Evolutionary conservation across 2,797 vertebrate species (phyloP).

Genomic region (Manis pentadactyla): DNA sequence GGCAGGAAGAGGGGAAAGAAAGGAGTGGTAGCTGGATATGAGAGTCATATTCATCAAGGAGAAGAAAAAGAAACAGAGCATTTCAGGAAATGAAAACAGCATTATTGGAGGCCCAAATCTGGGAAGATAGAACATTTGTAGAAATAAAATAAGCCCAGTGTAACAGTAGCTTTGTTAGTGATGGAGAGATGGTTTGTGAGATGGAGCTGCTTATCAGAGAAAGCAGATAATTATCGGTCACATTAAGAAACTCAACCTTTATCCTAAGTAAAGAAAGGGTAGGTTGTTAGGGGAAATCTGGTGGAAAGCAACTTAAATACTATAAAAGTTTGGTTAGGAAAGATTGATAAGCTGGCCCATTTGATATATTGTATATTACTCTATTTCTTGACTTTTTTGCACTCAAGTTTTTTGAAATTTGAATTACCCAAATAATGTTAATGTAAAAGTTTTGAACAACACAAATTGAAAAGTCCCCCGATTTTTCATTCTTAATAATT

Average conservation of each 20-base stretch:
- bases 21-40: not conserved
- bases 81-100: not conserved
- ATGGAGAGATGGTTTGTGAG: not conserved
- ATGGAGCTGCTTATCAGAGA: not conserved
- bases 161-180: not conserved
- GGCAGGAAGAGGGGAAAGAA: not conserved
- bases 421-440: not conserved
- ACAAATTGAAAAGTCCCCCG: not conserved
- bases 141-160: not conserved
- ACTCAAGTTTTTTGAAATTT: not conserved
- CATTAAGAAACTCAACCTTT: not conserved
- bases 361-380: not conserved
- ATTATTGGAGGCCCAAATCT: not conserved
- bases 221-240: not conserved
- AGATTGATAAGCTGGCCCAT: not conserved
- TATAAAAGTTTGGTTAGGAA: not conserved
- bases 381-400: conserved; percentile 7
- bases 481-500: not conserved
- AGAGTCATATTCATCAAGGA: not conserved
- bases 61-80: not conserved
- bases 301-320: not conserved
- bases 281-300: not conserved
- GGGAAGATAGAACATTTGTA: not conserved
- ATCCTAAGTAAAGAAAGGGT: not conserved
- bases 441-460: not conserved